phyloP scores from a whole-genome alignment of 2,113 vertebrate genomes.

The Poicephalus meyeri region DNA sequence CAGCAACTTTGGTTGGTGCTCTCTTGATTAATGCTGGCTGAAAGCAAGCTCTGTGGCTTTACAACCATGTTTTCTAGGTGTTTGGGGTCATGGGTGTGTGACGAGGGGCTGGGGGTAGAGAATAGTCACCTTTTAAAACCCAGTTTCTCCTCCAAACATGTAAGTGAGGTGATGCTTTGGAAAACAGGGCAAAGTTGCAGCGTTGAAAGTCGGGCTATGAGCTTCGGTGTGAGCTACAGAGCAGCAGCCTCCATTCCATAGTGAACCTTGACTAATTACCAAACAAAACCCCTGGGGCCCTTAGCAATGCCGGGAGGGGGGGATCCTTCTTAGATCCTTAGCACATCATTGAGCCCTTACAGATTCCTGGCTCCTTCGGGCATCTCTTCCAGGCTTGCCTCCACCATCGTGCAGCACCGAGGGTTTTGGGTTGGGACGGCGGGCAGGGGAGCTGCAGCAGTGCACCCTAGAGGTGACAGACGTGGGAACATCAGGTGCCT shows the following conservation, averaged over 20 bases:
- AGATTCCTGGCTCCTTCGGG: background rate
- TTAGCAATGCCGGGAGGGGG: background rate
- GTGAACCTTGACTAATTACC: slow-evolving; percentile 4
- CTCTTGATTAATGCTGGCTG: slow-evolving; percentile 5
- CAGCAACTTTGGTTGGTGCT: background rate
- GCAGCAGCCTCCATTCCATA: background rate
- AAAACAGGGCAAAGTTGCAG: background rate
- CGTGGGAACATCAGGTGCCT: background rate
- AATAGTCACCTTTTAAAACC: background rate
- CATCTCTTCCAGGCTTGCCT: background rate
- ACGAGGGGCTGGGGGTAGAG: background rate
- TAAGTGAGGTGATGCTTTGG: background rate
- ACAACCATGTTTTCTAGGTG: background rate
- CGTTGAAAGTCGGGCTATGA: background rate
- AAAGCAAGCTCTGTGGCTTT: background rate
- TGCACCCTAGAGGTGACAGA: slow-evolving; percentile 51
- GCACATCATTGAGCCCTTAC: background rate
- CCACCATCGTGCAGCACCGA: background rate
- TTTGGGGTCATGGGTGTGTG: background rate
- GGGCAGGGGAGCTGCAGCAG: slow-evolving; percentile 22
- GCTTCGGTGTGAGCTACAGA: background rate
- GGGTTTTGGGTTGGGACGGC: background rate
- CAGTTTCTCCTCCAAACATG: background rate
- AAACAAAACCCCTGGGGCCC: background rate
- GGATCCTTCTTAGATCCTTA: background rate